Percentiles rank a stretch among this genome's conserved stretches.
These are phyloP conservation scores for Drosophila maculinotata DNA, from an alignment of 2,888 invertebrate genomes.

Conservation along the genomic window DNA sequence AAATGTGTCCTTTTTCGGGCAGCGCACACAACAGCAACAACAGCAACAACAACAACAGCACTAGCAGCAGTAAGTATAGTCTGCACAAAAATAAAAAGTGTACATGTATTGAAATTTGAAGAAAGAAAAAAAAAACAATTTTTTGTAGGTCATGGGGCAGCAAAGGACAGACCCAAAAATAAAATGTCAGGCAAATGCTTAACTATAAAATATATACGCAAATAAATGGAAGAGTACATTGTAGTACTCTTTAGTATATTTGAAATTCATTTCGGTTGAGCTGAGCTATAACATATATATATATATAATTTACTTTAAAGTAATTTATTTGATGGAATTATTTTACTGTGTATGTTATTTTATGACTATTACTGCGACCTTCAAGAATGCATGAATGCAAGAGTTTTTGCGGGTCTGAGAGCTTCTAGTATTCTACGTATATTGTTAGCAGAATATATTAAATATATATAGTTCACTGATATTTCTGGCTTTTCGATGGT, in stretches of 20 bases:
- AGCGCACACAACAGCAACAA: conserved; percentile 21
- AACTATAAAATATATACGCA: conserved; percentile 6
- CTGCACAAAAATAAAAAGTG: conserved; percentile 14
- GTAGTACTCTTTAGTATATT: conserved; percentile 2
- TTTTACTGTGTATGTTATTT: conserved; percentile 7
- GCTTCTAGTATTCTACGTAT: too few relatives aligned
- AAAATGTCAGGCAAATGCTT: conserved; percentile 10
- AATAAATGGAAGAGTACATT: conserved; percentile 11
- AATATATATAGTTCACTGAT: too few relatives aligned
- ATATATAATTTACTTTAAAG: not conserved
- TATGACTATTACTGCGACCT: not conserved
- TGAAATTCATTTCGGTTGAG: conserved; percentile 5
- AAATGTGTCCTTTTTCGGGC: conserved; percentile 42
- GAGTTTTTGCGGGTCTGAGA: too few relatives aligned
- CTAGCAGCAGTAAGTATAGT: too few relatives aligned
- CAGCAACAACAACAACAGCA: conserved; percentile 2
- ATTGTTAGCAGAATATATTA: too few relatives aligned
- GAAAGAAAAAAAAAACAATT: conserved; percentile 8
- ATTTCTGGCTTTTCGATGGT: too few relatives aligned
- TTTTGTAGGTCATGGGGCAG: conserved; percentile 32
- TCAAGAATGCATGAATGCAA: not conserved
- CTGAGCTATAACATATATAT: not conserved
- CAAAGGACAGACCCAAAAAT: conserved; percentile 25
- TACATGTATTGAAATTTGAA: conserved; percentile 37
- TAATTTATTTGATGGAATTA: conserved; percentile 8